A percentile compares a stretch with the other conserved stretches of the same genome.
Evolutionary conservation across 1,140 invertebrate genomes (phyloP).

Genomic region (Achroia grisella): DNA sequence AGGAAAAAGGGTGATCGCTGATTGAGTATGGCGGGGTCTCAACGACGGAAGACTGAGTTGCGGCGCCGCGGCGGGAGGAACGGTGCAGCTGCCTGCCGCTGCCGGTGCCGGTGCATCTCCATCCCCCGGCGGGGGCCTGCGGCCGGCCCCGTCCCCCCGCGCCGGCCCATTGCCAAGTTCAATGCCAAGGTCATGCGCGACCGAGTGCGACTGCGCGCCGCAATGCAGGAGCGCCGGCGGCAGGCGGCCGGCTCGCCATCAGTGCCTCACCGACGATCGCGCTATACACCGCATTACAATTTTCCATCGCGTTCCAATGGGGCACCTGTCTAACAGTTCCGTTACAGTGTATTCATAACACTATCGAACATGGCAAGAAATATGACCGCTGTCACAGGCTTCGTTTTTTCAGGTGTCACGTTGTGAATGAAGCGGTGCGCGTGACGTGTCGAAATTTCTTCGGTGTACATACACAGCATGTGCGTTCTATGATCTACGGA

Average conservation of each 20-base stretch:
- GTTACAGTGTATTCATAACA: constrained; percentile 3
- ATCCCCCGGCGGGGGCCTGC: constrained; percentile 20
- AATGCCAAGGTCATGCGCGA: constrained; percentile 75
- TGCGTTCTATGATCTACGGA: constrained; percentile 26
- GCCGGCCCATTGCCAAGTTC: constrained; percentile 72
- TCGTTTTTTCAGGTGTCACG: neutral
- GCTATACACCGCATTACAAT: constrained; percentile 40
- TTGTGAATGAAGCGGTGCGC: constrained; percentile 4
- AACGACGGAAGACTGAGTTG: constrained; percentile 33
- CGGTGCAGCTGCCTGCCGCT: constrained; percentile 43
- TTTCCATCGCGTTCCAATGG: constrained; percentile 17
- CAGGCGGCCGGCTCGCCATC: constrained; percentile 39
- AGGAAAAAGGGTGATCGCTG: constrained; percentile 14
- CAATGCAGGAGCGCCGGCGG: constrained; percentile 73
- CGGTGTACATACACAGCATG: constrained; percentile 24
- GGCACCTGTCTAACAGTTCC: constrained; percentile 19
- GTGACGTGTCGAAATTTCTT: constrained; percentile 22
- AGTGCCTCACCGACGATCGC: constrained; percentile 53
- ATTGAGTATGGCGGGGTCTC: constrained; percentile 13
- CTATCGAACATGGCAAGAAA: no score
- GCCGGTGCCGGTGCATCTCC: constrained; percentile 43
- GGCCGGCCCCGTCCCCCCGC: constrained; percentile 24
- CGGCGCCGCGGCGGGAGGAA: constrained; percentile 29
- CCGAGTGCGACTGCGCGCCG: constrained; percentile 71
- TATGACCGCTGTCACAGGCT: neutral